Percentiles rank a stretch among this genome's conserved stretches.
phyloP scores from a whole-genome alignment of 2,888 invertebrate species.

The Phrixothrix hirtus region DNA sequence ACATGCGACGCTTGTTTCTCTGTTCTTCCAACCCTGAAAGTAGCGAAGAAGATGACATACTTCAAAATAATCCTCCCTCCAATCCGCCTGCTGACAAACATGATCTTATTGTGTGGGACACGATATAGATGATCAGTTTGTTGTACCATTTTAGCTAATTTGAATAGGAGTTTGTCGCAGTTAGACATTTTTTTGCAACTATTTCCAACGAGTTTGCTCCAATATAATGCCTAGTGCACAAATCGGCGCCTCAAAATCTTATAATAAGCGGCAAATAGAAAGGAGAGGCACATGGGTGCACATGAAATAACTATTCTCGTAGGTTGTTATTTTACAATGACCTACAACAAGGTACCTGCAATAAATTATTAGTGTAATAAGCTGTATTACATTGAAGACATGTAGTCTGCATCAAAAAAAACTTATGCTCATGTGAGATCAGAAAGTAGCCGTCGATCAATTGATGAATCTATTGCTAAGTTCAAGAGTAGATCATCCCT shows the following conservation, averaged over 20 bases:
- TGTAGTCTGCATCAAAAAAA: too few relatives aligned
- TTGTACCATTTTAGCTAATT: background rate
- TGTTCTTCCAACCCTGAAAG: background rate
- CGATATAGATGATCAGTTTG: background rate
- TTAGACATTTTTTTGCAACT: background rate
- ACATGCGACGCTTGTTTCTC: too few relatives aligned
- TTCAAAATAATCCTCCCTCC: background rate
- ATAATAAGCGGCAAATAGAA: background rate
- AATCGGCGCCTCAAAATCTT: background rate
- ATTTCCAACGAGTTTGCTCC: background rate
- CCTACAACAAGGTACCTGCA: background rate
- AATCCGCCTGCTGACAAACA: background rate
- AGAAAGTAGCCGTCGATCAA: too few relatives aligned
- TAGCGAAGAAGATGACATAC: too few relatives aligned
- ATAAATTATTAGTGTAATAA: background rate
- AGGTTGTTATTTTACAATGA: background rate
- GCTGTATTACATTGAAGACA: background rate
- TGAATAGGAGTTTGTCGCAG: too few relatives aligned
- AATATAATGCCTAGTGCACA: background rate
- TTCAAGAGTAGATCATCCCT: too few relatives aligned
- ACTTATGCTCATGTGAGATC: too few relatives aligned
- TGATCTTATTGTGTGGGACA: background rate
- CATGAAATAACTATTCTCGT: background rate
- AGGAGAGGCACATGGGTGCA: background rate
- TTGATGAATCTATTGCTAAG: too few relatives aligned